phyloP scores from a whole-genome alignment of 2,888 invertebrate genomes.

The Ornithoptera alexandrae region DNA sequence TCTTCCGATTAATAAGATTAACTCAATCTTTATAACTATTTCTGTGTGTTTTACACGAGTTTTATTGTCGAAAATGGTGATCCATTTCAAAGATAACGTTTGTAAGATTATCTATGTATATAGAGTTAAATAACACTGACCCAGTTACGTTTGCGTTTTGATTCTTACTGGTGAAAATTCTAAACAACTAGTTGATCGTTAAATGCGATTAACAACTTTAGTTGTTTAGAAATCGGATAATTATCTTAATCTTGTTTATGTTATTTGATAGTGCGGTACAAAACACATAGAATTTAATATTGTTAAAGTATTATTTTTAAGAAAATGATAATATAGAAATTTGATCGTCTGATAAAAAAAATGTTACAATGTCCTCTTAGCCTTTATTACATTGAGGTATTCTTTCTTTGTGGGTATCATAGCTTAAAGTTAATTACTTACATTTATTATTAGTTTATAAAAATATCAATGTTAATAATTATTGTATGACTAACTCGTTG shows the following conservation, averaged over 20 bases:
- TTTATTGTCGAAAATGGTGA: neutral
- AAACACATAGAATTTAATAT: no score
- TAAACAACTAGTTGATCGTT: no score
- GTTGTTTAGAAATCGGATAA: slow-evolving; percentile 4
- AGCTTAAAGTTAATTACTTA: neutral
- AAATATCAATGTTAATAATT: neutral
- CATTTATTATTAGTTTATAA: neutral
- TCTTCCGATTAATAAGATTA: neutral
- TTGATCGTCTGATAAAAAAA: no score
- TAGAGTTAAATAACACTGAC: neutral
- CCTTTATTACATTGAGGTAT: neutral
- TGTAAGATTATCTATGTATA: neutral
- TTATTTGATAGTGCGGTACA: no score
- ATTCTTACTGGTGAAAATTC: neutral
- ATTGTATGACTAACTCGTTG: neutral
- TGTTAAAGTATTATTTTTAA: no score
- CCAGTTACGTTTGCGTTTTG: neutral
- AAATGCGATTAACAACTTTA: neutral
- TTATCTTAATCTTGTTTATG: slow-evolving; percentile 9
- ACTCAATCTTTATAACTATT: neutral
- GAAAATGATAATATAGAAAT: no score
- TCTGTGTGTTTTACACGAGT: neutral
- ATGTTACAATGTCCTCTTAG: no score
- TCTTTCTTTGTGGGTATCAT: neutral
- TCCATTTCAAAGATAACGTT: neutral